Evolutionary conservation across 2,888 invertebrate species (phyloP), one percentile per base, ranked within the genome.

Genomic region (Antitype chi): DNA sequence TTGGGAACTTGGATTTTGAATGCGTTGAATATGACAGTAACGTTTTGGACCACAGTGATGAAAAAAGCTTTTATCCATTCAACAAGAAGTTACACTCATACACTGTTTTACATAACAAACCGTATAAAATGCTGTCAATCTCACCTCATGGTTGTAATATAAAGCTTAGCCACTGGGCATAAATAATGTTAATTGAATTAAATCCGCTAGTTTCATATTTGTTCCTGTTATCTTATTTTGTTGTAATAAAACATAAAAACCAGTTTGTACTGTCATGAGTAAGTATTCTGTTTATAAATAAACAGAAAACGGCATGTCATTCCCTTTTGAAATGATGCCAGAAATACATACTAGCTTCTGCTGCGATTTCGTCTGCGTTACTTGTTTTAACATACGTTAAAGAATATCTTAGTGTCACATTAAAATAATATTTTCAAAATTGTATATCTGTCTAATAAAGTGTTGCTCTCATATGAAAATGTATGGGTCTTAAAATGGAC

Each of bases 261-360:
- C 6, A 69, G 57, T 76, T 53, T 68, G 32, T 47, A 49, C 13
- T 82, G 52, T 84, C 28, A 70, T 66, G 43, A 78, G 23, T 43
- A n/a, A 1, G 66, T 63, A 1, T 63, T 52, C 9, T 66, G 57
- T 66, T 78, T 82, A 60, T 64, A 74, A 74, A 74, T 79, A 79
- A 79, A 79, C 67, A 49, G 8, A 73, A 62, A 57, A 62, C 28
- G 0, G 32, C n/a, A 55, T 63, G 66, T 81, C 80, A 84, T 67
- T 80, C 28, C 3, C 8, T 9, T 68, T 84, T 80, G 81, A 74
- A 74, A 59, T 63, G 8, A 4, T 80, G 81, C 81, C 81, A 84
- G 20, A 68, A 60, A 59, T n/a, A 55, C 8, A 25, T 13, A 38
- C 38, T 38, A 38, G 38, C 38, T 38, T 38, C 38, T 38, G 38